phyloP scores from a whole-genome alignment of 2,888 invertebrate species.

The Drosophila rellima region DNA sequence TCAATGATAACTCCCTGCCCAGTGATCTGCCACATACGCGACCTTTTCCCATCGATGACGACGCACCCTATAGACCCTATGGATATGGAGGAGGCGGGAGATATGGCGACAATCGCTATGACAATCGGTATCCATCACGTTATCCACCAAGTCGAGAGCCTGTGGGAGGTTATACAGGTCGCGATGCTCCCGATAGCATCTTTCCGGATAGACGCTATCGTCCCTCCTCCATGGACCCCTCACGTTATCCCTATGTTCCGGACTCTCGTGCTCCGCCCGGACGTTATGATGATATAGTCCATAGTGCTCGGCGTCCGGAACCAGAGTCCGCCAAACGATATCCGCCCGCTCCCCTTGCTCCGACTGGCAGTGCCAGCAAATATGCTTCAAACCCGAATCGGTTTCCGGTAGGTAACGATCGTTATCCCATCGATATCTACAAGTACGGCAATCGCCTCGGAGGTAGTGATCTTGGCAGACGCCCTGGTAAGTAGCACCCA shows the following conservation, averaged over 20 bases:
- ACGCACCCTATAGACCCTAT: constrained; percentile 81
- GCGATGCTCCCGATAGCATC: constrained; percentile 84
- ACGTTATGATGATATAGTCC: constrained; percentile 83
- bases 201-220: constrained; percentile 86
- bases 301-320: constrained; percentile 83
- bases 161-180: constrained; percentile 80
- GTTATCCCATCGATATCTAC: constrained; percentile 86
- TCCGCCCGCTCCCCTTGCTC: constrained; percentile 86
- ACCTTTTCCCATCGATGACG: constrained; percentile 81
- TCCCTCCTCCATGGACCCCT: constrained; percentile 84
- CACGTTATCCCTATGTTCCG: constrained; percentile 84
- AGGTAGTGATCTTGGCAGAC: constrained; percentile 85
- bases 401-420: constrained; percentile 87
- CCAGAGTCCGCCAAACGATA: constrained; percentile 87
- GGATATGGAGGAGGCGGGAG: constrained; percentile 66
- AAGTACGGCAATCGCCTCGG: constrained; percentile 87
- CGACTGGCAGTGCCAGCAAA: constrained; percentile 86
- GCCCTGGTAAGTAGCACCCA: constrained; percentile 81
- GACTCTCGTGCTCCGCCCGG: constrained; percentile 72
- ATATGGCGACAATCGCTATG: constrained; percentile 83
- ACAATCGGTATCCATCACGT: constrained; percentile 72
- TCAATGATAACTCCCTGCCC: constrained; percentile 80
- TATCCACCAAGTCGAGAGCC: constrained; percentile 82
- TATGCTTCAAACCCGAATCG: constrained; percentile 87
- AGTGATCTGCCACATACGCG: constrained; percentile 85